Base-by-base conservation (phyloP, 2,797 vertebrate species). In the Neostethus bicornis region DNA sequence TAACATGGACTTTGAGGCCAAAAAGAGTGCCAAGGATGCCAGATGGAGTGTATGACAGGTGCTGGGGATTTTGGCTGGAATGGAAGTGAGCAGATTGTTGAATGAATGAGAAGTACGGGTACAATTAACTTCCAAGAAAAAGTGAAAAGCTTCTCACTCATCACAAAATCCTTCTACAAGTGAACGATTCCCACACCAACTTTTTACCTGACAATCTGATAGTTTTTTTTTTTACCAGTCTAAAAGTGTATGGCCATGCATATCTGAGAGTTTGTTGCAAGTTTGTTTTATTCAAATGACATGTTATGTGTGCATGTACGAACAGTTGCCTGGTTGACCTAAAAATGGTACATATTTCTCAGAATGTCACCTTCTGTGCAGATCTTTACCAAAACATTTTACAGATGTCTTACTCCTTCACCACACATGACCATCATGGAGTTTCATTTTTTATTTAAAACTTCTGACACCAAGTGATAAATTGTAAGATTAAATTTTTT, bases 141-240 rank as follows among this genome's bases (percentile, higher is more conserved):
- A 67, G 75, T 56, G 28, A 12, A 55, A 55, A 75, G 79, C 73
- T 70, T 59, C 52, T 60, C 68, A 61, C 19, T 43, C 56, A 45
- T 46, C 46, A 61, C 20, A 5, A 32, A 34, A 51, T 51, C 49
- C 41, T 66, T 24, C 59, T 48, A 28, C 17, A 14, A 73, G 50
- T 49, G 43, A 68, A 44, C 80, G 59, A 85, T 53, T 69, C 63
- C 78, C 75, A 85, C 75, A 70, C 70, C 51, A 75, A 77, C 61
- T 59, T 46, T 75, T 70, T 80, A 70, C 70, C 64, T 70, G 87
- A 90, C 88, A 89, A 90, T 90, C 87, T 63, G 49, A 73, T 78
- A 83, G 63, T 26, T 53, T 69, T 20, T 56, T 39, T 70, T 75
- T 62, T 61, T 67, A 60, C 38, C 60, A 26, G 44, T 70, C 53